phyloP scores from a whole-genome alignment of 2,888 invertebrate genomes.

The Macropis europaea region DNA sequence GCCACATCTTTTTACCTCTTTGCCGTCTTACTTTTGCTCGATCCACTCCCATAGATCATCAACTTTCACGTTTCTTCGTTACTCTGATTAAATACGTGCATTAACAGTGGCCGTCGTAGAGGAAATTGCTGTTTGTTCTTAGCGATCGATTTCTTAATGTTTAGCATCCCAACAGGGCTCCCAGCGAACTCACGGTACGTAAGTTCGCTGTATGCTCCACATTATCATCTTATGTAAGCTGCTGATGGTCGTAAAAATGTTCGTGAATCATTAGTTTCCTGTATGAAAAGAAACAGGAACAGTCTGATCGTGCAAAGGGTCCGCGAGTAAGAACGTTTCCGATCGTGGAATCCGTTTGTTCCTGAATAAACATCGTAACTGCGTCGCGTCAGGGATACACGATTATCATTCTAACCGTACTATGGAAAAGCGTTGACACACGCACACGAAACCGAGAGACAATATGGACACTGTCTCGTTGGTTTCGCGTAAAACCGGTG shows the following conservation, averaged over 20 bases:
- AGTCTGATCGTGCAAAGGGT: neutral
- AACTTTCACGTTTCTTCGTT: slow-evolving; percentile 2
- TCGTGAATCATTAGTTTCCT: neutral
- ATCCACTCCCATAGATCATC: neutral
- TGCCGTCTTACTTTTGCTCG: neutral
- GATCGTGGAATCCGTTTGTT: neutral
- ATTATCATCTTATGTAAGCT: neutral
- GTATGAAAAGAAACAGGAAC: neutral
- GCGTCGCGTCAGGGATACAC: neutral
- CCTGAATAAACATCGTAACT: neutral
- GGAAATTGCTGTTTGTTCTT: neutral
- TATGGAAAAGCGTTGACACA: slow-evolving; percentile 4
- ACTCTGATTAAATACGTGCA: neutral
- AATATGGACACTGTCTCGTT: neutral
- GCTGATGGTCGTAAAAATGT: neutral
- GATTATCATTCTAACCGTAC: neutral
- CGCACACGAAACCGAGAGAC: neutral
- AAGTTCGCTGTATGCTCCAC: neutral
- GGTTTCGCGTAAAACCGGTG: neutral
- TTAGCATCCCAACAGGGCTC: neutral
- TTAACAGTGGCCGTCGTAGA: neutral
- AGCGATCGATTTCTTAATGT: neutral
- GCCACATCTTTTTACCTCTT: neutral
- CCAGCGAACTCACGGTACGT: neutral
- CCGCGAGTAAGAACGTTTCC: neutral